These are phyloP conservation scores for Leptonema lineaticorne DNA, from an alignment of 1,140 invertebrate species.

Conservation along the genomic window DNA sequence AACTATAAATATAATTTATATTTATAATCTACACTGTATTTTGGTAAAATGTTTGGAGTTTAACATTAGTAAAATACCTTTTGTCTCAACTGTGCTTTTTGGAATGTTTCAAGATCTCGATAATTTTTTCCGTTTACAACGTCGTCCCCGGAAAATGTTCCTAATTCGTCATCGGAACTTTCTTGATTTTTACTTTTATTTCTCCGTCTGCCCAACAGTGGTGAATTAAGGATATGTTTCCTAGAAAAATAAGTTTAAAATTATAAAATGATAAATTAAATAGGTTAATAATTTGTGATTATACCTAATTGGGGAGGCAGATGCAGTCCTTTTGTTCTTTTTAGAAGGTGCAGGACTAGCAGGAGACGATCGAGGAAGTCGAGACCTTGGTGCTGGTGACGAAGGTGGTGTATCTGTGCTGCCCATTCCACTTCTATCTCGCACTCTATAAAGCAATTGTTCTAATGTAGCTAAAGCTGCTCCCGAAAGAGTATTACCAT, in stretches of 20 bases:
- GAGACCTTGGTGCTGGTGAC: conserved; percentile 56
- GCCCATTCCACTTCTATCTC: conserved; percentile 45
- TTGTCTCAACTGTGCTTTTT: conserved; percentile 90
- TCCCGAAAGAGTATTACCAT: conserved; percentile 35
- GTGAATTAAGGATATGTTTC: conserved; percentile 74
- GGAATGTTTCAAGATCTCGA: conserved; percentile 89
- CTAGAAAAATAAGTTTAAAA: conserved; percentile 45
- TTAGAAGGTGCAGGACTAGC: conserved; percentile 71
- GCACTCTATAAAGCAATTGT: conserved; percentile 56
- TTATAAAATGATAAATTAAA: neutral
- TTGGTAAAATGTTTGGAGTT: neutral
- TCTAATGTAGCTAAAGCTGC: conserved; percentile 57
- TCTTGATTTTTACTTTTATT: conserved; percentile 75
- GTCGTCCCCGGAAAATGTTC: conserved; percentile 64
- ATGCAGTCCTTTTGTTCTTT: conserved; percentile 72
- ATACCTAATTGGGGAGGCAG: conserved; percentile 73
- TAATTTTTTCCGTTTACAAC: conserved; percentile 70
- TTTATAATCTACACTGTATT: neutral
- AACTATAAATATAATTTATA: conserved; percentile 52
- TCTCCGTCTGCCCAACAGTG: conserved; percentile 71
- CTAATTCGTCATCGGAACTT: conserved; percentile 81
- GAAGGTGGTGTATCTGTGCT: conserved; percentile 51
- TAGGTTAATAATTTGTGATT: neutral
- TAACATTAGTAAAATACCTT: conserved; percentile 64
- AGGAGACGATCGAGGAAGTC: conserved; percentile 69